These are phyloP conservation scores for Chymomyza amoena DNA, from an alignment of 2,888 invertebrate genomes.

Conservation along the genomic window DNA sequence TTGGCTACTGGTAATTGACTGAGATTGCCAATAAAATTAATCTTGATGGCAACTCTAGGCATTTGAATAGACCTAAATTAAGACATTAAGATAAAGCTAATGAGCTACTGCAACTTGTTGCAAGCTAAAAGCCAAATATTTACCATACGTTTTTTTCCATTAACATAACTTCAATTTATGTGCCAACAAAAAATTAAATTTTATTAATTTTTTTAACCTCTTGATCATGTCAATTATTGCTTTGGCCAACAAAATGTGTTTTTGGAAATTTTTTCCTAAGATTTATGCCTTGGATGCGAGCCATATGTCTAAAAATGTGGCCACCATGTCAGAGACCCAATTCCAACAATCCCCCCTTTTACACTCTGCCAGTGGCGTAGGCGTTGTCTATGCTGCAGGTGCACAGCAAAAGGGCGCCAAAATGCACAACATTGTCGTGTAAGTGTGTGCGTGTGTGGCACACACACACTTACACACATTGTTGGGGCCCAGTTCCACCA, in stretches of 20 bases:
- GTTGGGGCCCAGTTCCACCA: constrained; percentile 48
- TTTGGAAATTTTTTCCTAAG: constrained; percentile 31
- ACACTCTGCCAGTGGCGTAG: constrained; percentile 16
- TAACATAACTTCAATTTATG: neutral
- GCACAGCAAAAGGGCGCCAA: constrained; percentile 28
- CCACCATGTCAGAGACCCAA: neutral
- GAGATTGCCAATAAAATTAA: constrained; percentile 37
- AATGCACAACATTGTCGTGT: constrained; percentile 31
- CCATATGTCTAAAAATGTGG: constrained; percentile 51
- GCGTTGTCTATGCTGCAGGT: neutral
- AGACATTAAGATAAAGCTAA: neutral
- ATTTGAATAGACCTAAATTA: constrained; percentile 5
- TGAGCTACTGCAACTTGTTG: neutral
- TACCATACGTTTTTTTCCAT: neutral
- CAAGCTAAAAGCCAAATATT: too few relatives aligned
- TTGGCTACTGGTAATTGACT: constrained; percentile 28
- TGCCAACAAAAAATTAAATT: constrained; percentile 10
- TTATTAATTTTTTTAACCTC: constrained; percentile 50
- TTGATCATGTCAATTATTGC: constrained; percentile 42
- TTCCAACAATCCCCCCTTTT: constrained; percentile 7
- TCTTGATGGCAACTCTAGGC: constrained; percentile 11
- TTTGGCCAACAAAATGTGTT: constrained; percentile 26
- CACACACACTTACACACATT: constrained; percentile 1
- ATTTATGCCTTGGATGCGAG: constrained; percentile 47
- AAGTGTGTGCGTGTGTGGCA: too few relatives aligned